Base-by-base conservation (phyloP, 2,797 vertebrate species). In the Sebastiscus tertius region DNA sequence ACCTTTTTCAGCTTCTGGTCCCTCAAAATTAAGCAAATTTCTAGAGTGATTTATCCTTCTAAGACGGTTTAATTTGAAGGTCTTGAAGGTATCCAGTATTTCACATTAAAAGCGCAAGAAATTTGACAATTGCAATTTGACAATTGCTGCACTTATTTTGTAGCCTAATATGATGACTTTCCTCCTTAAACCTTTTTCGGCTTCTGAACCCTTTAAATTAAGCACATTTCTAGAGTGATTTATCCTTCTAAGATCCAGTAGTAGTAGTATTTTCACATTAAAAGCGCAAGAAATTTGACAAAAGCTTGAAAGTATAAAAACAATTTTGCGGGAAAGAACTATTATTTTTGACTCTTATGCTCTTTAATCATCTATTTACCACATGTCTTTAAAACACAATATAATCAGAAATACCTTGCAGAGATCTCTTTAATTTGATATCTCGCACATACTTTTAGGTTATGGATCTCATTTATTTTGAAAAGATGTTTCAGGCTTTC, bases 291-390 rank as follows among this genome's bases (percentile, higher is more conserved):
- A 12, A 13, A 24, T 22, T 14, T 24, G 3, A 20, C 8, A 1
- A 33, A 49, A 60, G 13, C 14, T 12, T 20, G 4, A n/a, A 14
- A 16, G 16, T 6, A 8, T 4, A 13, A n/a, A 2, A 14, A 18
- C 1, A 61, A 8, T 20, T 61, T 63, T 26, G 12, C 0, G 2
- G 3, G 1, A 33, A 24, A 33, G 0, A 55, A 20, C 1, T 14
- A 1, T 36, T 36, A 0, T 10, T 55, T 49, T 14, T 20, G 13
- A 33, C 4, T 42, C 4, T 56, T 61, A 22, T 9, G 4, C 11
- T 1, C 24, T 27, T 52, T 13, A 59, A n/a, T 20, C 1, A 34
- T 26, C 29, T 49, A 39, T 3, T 26, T 29, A 66, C 5, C 1
- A 2, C 1, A 54, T 49, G 13, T 68, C 20, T 60, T 7, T 20